Percentiles rank a stretch among this genome's conserved stretches.
Conservation (phyloP, 2,888 invertebrate genomes). For the Dolichopus griseipennis region DNA sequence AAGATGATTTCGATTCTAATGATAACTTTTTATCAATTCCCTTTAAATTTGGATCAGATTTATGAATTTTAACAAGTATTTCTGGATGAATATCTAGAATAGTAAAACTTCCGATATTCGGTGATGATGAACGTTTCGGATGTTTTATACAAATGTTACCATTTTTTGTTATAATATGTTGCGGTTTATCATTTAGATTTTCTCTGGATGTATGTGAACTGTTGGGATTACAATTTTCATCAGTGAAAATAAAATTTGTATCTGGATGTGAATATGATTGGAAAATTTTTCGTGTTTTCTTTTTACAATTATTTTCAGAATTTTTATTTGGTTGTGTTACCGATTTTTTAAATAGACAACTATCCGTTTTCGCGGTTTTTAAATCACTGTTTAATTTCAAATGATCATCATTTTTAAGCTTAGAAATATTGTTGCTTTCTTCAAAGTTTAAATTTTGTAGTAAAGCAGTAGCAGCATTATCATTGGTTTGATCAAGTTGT, state of each 20-base stretch:
- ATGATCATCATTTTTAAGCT: neutral
- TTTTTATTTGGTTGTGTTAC: neutral
- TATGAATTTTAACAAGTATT: constrained; percentile 29
- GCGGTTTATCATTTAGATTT: constrained; percentile 17
- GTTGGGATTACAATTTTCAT: constrained; percentile 26
- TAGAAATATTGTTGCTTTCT: neutral
- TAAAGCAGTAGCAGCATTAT: too few relatives aligned
- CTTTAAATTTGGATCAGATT: constrained; percentile 5
- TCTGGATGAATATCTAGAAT: constrained; percentile 35
- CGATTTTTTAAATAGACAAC: neutral
- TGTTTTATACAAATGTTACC: constrained; percentile 31
- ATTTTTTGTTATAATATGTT: constrained; percentile 28
- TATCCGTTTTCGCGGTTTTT: neutral
- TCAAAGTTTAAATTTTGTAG: neutral
- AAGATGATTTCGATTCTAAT: constrained; percentile 12
- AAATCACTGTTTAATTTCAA: neutral
- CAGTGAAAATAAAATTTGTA: constrained; percentile 34
- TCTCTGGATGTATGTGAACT: constrained; percentile 17
- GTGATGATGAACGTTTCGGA: constrained; percentile 32
- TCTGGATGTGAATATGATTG: constrained; percentile 36
- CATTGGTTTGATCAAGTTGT: neutral
- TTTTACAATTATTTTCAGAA: constrained; percentile 17
- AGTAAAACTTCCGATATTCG: constrained; percentile 32
- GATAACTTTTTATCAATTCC: constrained; percentile 15
- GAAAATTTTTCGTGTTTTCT: constrained; percentile 28